Evolutionary conservation across 2,797 vertebrate species (phyloP).

Genomic region (Alcedo quadribrachys): DNA sequence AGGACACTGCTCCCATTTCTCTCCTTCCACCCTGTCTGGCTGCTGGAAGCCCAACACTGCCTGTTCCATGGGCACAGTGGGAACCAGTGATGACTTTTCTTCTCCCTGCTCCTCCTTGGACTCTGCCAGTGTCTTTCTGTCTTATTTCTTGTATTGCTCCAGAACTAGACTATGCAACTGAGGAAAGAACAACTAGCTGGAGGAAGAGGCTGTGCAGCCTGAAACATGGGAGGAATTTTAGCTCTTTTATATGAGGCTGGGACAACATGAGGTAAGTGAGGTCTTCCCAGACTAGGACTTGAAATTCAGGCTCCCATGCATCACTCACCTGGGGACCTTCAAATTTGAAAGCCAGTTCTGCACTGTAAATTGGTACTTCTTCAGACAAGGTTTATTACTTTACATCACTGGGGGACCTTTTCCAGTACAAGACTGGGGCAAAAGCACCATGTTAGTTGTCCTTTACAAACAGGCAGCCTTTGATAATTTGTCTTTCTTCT

Average conservation of each 20-base stretch:
- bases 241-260: not conserved
- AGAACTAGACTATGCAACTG: constrained; percentile 62
- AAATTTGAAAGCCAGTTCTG: not conserved
- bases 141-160: constrained; percentile 34
- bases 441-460: not conserved
- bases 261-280: not conserved
- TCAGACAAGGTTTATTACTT: not conserved
- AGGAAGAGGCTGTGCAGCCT: constrained; percentile 9
- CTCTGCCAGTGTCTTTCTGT: constrained; percentile 17
- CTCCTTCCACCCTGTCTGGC: not conserved
- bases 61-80: not conserved
- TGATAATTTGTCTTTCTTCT: constrained; percentile 36
- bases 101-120: not conserved
- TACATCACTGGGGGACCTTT: not conserved
- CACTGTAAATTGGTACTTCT: not conserved
- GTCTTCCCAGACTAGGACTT: not conserved
- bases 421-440: not conserved
- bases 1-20: not conserved
- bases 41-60: not conserved
- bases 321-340: not conserved
- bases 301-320: not conserved
- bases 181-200: constrained; percentile 51
- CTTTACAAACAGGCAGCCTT: constrained; percentile 30
- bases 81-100: not conserved
- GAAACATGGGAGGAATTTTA: constrained; percentile 8